Evolutionary conservation across 2,797 vertebrate genomes (phyloP), one percentile per base, ranked within the genome.

Genomic region (Gila robusta): DNA sequence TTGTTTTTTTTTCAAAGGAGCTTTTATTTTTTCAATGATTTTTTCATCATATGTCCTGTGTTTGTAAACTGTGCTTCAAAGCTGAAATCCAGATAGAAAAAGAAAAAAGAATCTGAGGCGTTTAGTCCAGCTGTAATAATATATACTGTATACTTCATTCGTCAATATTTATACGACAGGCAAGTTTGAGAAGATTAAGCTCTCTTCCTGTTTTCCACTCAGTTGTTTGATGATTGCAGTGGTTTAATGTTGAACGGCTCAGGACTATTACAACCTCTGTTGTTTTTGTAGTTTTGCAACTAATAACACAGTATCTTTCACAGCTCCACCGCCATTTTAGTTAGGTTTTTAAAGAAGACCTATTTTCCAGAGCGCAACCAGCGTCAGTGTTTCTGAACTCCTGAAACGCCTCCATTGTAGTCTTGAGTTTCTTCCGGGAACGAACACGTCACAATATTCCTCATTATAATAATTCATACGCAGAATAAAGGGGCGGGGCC

Each of bases 161-260:
- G 32, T 59, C 54, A 59, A 23, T 78, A 59, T 59, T 76, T 35
- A 76, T 23, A 76, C 1, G 21, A 11, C 10, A 7, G 11, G 21
- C 21, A 39, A n/a, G n/a, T 70, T 44, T 72, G 32, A 56, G 52
- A 77, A 39, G 54, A 79, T 28, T 3, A 78, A 78, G 21, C 76
- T 26, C 11, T 37, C 4, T 16, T 12, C 35, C 17, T 62, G 23
- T 56, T 56, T 56, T 23, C 10, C 9, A 35, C 73, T 35, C 26
- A 39, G 32, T 37, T 21, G 35, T 23, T 23, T n/a, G 52, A 39
- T 59, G 74, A 78, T 39, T 78, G 52, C 52, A 17, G 74, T 17
- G 74, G 10, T 59, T 78, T 78, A 78, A 59, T 39, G 35, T 1
- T 73, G 69, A 71, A 44, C 6, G 39, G 1, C 16, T 21, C 37